phyloP scores from a whole-genome alignment of 2,797 vertebrate species.

The Cichlasoma orientale region DNA sequence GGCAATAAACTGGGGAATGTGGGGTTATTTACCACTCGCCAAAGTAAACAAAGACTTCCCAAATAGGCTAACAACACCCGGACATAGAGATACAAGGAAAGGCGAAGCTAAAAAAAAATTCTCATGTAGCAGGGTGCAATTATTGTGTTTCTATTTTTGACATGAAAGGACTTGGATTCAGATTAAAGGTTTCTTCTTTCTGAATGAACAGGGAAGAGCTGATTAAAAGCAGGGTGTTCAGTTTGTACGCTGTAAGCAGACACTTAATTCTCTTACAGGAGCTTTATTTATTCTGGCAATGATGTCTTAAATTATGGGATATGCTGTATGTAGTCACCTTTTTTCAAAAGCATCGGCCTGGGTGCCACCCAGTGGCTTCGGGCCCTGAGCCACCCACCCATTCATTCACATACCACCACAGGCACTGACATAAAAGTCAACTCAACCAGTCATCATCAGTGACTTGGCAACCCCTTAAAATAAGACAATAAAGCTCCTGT shows the following conservation, averaged over 20 bases:
- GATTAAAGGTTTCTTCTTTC: constrained; percentile 55
- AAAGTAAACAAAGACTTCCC: constrained; percentile 58
- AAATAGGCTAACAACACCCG: constrained; percentile 35
- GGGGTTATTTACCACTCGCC: constrained; percentile 32
- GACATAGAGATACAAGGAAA: constrained; percentile 28
- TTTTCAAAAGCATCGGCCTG: constrained; percentile 43
- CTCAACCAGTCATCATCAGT: constrained; percentile 51
- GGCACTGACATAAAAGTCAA: constrained; percentile 50
- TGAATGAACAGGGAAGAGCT: background rate
- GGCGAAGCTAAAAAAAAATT: constrained; percentile 3
- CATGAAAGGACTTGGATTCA: constrained; percentile 33
- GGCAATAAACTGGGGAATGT: constrained; percentile 69
- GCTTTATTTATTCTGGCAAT: constrained; percentile 54
- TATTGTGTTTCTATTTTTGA: constrained; percentile 42
- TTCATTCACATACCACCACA: constrained; percentile 44
- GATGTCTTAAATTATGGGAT: constrained; percentile 63
- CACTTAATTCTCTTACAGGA: constrained; percentile 49
- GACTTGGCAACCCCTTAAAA: constrained; percentile 55
- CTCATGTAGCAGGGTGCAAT: constrained; percentile 26
- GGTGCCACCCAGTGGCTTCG: constrained; percentile 64
- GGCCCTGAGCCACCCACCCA: constrained; percentile 36
- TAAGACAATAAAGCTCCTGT: constrained; percentile 21
- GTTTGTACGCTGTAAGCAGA: constrained; percentile 31
- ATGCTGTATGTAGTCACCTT: constrained; percentile 14
- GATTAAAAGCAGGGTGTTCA: constrained; percentile 30